Conservation (phyloP, 2,113 vertebrate genomes). For the Gallinago jamesoni region DNA sequence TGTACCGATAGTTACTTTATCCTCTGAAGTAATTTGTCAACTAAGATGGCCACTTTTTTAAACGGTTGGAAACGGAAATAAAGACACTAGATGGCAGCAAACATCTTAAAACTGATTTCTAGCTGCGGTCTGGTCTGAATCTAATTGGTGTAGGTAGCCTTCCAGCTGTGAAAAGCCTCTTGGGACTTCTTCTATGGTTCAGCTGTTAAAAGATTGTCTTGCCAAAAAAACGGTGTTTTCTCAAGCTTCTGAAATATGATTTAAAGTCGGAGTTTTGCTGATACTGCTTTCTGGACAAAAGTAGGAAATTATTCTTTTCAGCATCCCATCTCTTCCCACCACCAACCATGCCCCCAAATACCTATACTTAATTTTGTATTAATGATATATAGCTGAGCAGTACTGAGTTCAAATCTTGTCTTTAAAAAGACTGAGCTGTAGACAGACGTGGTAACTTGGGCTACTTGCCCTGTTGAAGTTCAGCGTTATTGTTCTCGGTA, state of each 20-base stretch:
- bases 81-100: slow-evolving; percentile 79
- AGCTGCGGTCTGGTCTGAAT: not conserved
- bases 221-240: not conserved
- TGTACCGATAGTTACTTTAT: not conserved
- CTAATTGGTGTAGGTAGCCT: not conserved
- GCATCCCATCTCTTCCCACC: not conserved
- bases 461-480: not conserved
- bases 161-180: not conserved
- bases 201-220: not conserved
- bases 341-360: accelerated
- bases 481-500: not conserved
- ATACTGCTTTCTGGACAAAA: not conserved
- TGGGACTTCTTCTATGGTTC: not conserved
- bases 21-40: not conserved
- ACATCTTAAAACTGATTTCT: slow-evolving; percentile 33
- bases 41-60: accelerated
- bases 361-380: not conserved
- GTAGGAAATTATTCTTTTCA: not conserved
- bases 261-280: not conserved
- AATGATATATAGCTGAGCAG: not conserved
- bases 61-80: not conserved
- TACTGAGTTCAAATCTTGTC: not conserved
- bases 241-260: not conserved
- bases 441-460: not conserved
- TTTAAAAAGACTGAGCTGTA: not conserved